Percentiles rank a stretch among this genome's conserved stretches.
phyloP scores from a whole-genome alignment of 2,888 invertebrate genomes.

The Protophormia terraenovae region DNA sequence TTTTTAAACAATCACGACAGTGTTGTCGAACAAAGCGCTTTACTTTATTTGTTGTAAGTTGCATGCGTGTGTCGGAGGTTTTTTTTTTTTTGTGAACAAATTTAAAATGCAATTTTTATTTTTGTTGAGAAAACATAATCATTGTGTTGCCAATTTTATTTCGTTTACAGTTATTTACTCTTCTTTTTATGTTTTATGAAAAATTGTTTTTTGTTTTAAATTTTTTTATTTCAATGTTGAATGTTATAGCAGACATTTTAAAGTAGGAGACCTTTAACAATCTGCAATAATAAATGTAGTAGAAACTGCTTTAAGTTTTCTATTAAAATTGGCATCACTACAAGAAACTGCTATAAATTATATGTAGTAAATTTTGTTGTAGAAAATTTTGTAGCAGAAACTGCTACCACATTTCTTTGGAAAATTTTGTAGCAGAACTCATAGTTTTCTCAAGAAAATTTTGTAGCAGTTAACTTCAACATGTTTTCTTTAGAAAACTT shows the following conservation, averaged over 20 bases:
- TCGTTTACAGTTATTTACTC: slow-evolving; percentile 50
- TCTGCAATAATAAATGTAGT: too few species aligned
- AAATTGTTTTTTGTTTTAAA: background rate
- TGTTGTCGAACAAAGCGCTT: background rate
- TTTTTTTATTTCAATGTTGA: background rate
- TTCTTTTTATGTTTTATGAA: slow-evolving; percentile 30
- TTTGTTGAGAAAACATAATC: slow-evolving; percentile 17
- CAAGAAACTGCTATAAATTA: too few species aligned
- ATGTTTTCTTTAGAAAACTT: too few species aligned
- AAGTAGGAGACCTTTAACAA: background rate
- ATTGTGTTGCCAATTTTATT: slow-evolving; percentile 49
- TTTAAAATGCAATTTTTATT: slow-evolving; percentile 15
- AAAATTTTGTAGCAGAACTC: too few species aligned
- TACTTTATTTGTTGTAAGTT: background rate
- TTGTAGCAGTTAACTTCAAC: too few species aligned
- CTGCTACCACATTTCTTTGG: too few species aligned
- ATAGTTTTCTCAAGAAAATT: too few species aligned
- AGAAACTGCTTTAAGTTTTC: too few species aligned
- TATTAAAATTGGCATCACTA: too few species aligned
- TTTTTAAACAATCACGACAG: slow-evolving; percentile 20
- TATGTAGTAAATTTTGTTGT: too few species aligned
- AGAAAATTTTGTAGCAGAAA: too few species aligned
- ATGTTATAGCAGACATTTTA: background rate
- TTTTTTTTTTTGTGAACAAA: background rate
- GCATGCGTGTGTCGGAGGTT: slow-evolving; percentile 40